Base-by-base conservation (phyloP, 1,140 invertebrate genomes). In the Hylaeus volcanicus region DNA sequence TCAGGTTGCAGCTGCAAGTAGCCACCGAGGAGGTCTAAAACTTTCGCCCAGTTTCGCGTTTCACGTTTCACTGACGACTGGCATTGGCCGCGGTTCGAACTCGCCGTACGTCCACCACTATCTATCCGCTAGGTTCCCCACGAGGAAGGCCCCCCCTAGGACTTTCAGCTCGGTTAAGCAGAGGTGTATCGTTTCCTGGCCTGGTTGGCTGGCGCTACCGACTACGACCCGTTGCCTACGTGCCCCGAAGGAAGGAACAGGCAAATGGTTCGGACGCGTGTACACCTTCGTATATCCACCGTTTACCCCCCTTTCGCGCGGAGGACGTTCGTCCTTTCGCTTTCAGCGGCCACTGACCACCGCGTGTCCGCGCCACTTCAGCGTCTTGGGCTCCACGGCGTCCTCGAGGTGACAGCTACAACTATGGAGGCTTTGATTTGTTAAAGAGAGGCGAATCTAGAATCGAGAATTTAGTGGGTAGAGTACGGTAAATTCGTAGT, bases 51-150 rank as follows among this genome's bases (percentile, higher is more conserved):
- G 87, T 89, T 89, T 88, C 82, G 85, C 84, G 89, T 89, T 91
- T 91, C 84, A 87, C 88, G 89, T 90, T 90, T 91, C 88, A 90
- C 89, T 84, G 90, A 85, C 89, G 88, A 91, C 89, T 91, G 88
- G 85, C 85, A 88, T 83, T 80, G 75, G 79, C 58, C 71, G 74
- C 61, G 81, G 63, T 58, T 79, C 66, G 26, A 55, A 76, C 61
- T 15, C 56, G 41, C 71, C 69, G 48, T 66, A 64, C n/a, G 63
- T 81, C 78, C 48, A 64, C 77, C 77, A 77, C 81, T 87, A 73
- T 77, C 71, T 76, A 56, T 84, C 56, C 73, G 80, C 71, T 51
- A 71, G 63, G 53, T 73, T 65, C 64, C 68, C 55, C 61, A 63
- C 61, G 79, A 69, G 60, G 51, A 8, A n/a, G 8, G 26, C 26